These are phyloP conservation scores for Orthonyx spaldingii DNA, from an alignment of 2,113 vertebrate genomes.

Conservation along the genomic window DNA sequence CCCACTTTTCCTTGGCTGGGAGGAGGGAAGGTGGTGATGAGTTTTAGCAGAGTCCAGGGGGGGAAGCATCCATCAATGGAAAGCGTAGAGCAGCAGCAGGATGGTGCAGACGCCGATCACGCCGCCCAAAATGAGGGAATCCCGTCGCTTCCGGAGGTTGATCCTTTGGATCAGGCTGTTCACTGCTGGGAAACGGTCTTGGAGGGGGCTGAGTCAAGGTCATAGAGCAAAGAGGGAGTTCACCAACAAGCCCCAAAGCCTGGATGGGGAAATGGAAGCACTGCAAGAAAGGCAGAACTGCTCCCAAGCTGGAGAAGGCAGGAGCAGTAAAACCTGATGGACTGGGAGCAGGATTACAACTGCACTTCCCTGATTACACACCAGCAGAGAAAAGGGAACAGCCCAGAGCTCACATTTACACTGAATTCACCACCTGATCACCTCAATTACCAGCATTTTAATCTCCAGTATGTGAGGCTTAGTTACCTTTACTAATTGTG, in stretches of 20 bases:
- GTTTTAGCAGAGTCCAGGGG: constrained; percentile 59
- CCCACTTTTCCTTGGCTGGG: constrained; percentile 21
- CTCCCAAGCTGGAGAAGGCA: background rate
- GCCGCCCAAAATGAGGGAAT: constrained; percentile 89
- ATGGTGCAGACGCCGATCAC: constrained; percentile 93
- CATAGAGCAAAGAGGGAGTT: background rate
- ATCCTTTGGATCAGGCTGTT: constrained; percentile 96
- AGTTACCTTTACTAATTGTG: background rate
- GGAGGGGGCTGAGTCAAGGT: constrained; percentile 68
- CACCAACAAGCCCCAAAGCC: background rate
- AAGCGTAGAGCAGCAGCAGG: constrained; percentile 89
- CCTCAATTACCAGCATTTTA: background rate
- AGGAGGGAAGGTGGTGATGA: background rate
- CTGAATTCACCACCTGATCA: background rate
- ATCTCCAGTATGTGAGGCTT: background rate
- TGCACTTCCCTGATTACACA: background rate
- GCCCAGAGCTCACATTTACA: background rate
- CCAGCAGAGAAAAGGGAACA: background rate
- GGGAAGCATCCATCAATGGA: constrained; percentile 79
- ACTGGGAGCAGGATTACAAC: background rate
- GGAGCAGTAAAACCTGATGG: background rate
- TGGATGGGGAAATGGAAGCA: background rate
- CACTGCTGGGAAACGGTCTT: constrained; percentile 95
- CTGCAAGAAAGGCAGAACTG: background rate
- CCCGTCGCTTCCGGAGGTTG: constrained; percentile 93